Evolutionary conservation across 2,888 invertebrate genomes (phyloP).

Genomic region (Nudaria mundana): DNA sequence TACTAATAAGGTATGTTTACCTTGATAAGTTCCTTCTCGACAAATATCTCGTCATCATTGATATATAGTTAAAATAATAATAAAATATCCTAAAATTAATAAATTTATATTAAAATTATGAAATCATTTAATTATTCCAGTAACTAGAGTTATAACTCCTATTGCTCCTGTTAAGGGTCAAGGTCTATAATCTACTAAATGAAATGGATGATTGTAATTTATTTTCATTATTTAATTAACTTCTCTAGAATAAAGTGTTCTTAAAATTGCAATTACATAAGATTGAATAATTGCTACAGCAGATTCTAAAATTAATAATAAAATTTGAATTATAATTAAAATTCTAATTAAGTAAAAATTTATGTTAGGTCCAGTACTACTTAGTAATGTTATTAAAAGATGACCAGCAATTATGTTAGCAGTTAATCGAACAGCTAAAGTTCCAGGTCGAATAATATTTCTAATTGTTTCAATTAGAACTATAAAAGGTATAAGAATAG

Average conservation of each 20-base stretch:
- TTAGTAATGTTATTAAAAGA: conserved; percentile 83
- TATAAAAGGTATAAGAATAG: conserved; percentile 85
- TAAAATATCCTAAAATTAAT: conserved; percentile 73
- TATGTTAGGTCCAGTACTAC: conserved; percentile 51
- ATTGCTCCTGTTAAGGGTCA: conserved; percentile 84
- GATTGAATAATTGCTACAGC: conserved; percentile 84
- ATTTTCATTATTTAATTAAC: conserved; percentile 78
- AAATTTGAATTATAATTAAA: conserved; percentile 70
- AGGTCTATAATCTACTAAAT: conserved; percentile 84
- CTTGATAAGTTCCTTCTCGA: conserved; percentile 85
- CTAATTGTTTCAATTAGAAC: conserved; percentile 88
- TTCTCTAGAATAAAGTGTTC: conserved; percentile 85
- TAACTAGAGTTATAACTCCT: conserved; percentile 78
- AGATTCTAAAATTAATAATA: conserved; percentile 79
- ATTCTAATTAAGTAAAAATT: conserved; percentile 47
- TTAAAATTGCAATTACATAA: conserved; percentile 84
- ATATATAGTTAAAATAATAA: conserved; percentile 74
- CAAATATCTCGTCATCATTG: conserved; percentile 87
- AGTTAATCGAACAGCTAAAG: conserved; percentile 85
- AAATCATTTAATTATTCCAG: conserved; percentile 83
- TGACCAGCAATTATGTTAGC: conserved; percentile 91
- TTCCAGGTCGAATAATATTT: conserved; percentile 86
- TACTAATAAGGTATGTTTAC: conserved; percentile 82
- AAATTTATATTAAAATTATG: conserved; percentile 77
- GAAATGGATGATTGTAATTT: conserved; percentile 82